A percentile compares a stretch with the other conserved stretches of the same genome.
Conservation (phyloP, 2,113 vertebrate species). For the Anolis sagrei region DNA sequence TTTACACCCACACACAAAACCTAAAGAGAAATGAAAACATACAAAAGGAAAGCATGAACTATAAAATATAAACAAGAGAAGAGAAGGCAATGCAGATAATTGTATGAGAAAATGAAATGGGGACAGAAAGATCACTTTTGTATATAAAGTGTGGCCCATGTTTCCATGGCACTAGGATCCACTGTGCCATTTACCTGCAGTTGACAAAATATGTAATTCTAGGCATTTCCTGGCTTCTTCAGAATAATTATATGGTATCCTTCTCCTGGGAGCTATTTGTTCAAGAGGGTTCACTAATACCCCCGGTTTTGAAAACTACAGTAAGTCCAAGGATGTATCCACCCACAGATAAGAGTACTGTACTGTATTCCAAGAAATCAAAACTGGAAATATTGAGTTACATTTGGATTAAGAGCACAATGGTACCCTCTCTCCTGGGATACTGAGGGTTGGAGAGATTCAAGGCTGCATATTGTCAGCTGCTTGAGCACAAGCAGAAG, state of each 20-base stretch:
- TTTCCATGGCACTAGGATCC: too few species aligned
- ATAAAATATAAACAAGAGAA: neutral
- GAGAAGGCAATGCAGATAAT: neutral
- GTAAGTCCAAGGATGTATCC: too few species aligned
- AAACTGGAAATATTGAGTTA: neutral
- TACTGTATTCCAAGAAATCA: neutral
- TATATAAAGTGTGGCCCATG: neutral
- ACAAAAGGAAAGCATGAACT: neutral
- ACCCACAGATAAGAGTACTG: too few species aligned
- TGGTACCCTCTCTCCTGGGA: neutral
- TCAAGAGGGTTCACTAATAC: too few species aligned
- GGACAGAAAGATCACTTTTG: neutral
- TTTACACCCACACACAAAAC: neutral
- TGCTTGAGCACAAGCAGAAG: neutral
- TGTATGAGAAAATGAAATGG: slow-evolving; percentile 30
- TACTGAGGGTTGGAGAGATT: neutral
- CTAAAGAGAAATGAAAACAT: neutral
- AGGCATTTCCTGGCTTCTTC: too few species aligned
- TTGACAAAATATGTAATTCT: too few species aligned
- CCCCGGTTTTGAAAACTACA: too few species aligned
- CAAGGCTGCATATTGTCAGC: neutral
- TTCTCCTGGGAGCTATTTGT: too few species aligned
- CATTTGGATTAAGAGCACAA: neutral
- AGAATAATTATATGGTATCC: too few species aligned
- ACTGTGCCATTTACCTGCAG: too few species aligned